Percentiles rank a stretch among this genome's conserved stretches.
Conservation (phyloP, 2,113 vertebrate genomes). For the Corydoras sp. region DNA sequence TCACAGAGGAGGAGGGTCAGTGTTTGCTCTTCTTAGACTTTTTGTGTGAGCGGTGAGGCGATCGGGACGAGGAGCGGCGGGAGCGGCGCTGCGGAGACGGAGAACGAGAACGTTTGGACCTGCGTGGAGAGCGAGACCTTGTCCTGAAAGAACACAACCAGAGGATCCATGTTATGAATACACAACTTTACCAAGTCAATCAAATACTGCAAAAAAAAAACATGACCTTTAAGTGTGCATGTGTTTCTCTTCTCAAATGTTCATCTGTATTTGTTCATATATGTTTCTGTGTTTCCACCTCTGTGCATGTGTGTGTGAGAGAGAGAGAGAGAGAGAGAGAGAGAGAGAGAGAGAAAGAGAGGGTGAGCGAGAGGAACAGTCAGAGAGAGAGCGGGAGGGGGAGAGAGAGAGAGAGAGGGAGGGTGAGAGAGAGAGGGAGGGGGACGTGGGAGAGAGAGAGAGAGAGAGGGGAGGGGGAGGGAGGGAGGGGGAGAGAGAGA, state of each 20-base stretch:
- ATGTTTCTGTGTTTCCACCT: no score
- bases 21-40: constrained; percentile 75
- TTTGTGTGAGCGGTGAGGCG: constrained; percentile 71
- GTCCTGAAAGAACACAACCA: constrained; percentile 44
- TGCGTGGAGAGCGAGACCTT: constrained; percentile 60
- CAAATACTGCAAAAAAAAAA: not conserved
- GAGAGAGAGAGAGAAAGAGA: no score
- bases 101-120: constrained; percentile 66
- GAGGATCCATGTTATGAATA: not conserved
- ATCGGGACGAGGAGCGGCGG: constrained; percentile 61
- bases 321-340: no score
- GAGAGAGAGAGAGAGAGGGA: no score
- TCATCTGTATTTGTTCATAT: no score
- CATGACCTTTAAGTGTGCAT: constrained; percentile 20
- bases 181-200: not conserved
- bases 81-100: constrained; percentile 60
- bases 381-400: no score
- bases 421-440: no score
- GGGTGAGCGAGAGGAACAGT: no score
- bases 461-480: no score
- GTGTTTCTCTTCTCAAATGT: not conserved
- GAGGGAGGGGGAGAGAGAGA: no score
- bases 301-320: no score
- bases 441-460: no score
- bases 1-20: constrained; percentile 37